These are phyloP conservation scores for Pangasianodon hypophthalmus DNA, from an alignment of 2,113 vertebrate species.

Conservation along the genomic window DNA sequence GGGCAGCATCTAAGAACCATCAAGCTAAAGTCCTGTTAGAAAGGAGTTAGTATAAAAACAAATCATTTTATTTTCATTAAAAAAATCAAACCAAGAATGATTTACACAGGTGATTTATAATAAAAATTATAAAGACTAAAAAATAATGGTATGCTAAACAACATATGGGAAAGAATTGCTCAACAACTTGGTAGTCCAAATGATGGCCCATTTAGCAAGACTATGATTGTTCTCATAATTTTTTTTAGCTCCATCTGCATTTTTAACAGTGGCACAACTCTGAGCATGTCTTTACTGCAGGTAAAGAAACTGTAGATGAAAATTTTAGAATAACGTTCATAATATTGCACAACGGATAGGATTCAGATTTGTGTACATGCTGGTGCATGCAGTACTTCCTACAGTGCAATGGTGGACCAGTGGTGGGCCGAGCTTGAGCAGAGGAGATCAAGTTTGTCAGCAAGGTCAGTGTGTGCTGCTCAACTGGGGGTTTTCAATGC, in stretches of 20 bases:
- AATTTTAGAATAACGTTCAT: not conserved
- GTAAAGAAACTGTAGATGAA: not conserved
- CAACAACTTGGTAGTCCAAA: not conserved
- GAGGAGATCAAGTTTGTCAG: constrained; percentile 18
- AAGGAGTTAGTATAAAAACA: not conserved
- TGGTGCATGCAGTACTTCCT: constrained; percentile 11
- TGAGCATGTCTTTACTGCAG: not conserved
- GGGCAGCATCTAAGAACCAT: too few relatives aligned
- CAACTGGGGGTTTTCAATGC: constrained; percentile 19
- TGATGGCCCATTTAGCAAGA: not conserved
- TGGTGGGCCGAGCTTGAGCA: constrained; percentile 17
- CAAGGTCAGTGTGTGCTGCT: constrained; percentile 27
- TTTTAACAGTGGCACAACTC: not conserved
- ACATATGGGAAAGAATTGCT: not conserved
- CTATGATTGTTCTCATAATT: not conserved
- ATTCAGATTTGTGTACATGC: not conserved
- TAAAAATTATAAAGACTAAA: not conserved
- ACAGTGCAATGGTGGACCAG: not conserved
- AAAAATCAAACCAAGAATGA: not conserved
- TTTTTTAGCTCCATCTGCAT: not conserved
- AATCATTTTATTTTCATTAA: not conserved
- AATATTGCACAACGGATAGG: not conserved
- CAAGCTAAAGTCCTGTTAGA: too few relatives aligned
- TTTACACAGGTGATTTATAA: not conserved
- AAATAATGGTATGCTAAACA: not conserved